Evolutionary conservation across 2,888 invertebrate species (phyloP), one percentile per base, ranked within the genome.

Genomic region (Ptychoptera albimana): DNA sequence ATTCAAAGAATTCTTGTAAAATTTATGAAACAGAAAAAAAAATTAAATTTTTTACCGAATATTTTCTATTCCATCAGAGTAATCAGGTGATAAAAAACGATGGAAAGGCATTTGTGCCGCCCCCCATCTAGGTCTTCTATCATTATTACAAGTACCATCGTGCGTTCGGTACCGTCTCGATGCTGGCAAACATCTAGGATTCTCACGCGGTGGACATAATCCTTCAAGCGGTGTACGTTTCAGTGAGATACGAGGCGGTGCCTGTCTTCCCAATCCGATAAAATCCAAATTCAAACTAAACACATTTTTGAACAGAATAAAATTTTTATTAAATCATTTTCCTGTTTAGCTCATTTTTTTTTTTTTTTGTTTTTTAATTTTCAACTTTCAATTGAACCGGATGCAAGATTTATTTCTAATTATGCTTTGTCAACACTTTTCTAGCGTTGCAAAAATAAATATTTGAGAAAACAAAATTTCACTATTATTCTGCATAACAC

Each of bases 131-230:
- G 79, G 78, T 42, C 82, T 71, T 43, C 72, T 69, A 43, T 78
- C 64, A 65, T 92, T 91, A 65, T 92, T 92, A 64, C 92, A 92
- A 32, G 86, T 84, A 32, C 92, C 92, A 57, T 89, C 88, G 44
- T 84, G 76, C 1, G 86, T 85, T 43, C 91, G 76, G 64, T 86
- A 92, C 48, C 79, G 67, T 55, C 73, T 73, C 12, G 79, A 73
- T 23, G 81, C 79, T 8, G 77, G 71, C 43, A 79, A 74, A 57
- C 85, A 86, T 51, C 74, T 72, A 0, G 82, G 81, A 3, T 68
- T 63, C 10, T 76, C 78, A 39, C 73, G 69, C 2, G 76, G 68
- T 1, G 84, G 84, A 53, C 85, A 86, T 46, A 66, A 53, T 11
- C 58, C 60, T 52, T 66, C 66, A 32, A 66, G 51, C 8, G 64